Evolutionary conservation across 2,888 invertebrate genomes (phyloP), one percentile per base, ranked within the genome.

Genomic region (Cremastinae sp.): DNA sequence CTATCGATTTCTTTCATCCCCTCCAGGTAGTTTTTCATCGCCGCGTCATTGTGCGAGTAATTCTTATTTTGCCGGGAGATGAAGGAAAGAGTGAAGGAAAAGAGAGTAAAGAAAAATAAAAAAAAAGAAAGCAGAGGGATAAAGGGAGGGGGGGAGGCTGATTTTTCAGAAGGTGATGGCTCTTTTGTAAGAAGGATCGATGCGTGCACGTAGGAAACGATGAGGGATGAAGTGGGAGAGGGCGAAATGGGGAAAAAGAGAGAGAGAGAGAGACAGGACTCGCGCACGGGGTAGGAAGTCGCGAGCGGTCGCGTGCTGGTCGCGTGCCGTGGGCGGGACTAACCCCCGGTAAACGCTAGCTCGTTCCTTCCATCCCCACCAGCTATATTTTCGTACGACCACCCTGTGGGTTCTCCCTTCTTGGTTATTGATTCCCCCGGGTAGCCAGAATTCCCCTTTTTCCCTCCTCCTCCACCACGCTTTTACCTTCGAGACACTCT

Each of bases 351-450:
- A 58, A 73, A 79, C 82, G 81, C 49, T 34, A 47, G 22, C 74
- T 64, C 43, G 18, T 45, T 56, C 45, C 47, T 54, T 53, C 51
- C 51, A 70, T 36, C 65, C 65, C 41, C 45, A 8, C 78, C 58
- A 38, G 56, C 43, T 81, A 79, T 82, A 16, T 51, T 68, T 51
- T 38, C 62, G 51, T 45, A 56, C 75, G 53, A 72, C 72, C 82
- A 81, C 81, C 80, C 80, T 80, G 78, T 76, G 81, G 79, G 80
- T 78, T 82, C 84, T 83, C 85, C 83, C 86, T 84, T 86, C 85
- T 87, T 85, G 85, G 87, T 89, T 89, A 89, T 89, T 88, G 89
- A 89, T 89, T 89, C 89, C 87, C 88, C 84, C 82, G 87, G 88
- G 86, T 88, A 86, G 85, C 85, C 84, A 84, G 82, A 68, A 69